Base-by-base conservation (phyloP, 2,113 vertebrate genomes). In the Dascyllus trimaculatus region DNA sequence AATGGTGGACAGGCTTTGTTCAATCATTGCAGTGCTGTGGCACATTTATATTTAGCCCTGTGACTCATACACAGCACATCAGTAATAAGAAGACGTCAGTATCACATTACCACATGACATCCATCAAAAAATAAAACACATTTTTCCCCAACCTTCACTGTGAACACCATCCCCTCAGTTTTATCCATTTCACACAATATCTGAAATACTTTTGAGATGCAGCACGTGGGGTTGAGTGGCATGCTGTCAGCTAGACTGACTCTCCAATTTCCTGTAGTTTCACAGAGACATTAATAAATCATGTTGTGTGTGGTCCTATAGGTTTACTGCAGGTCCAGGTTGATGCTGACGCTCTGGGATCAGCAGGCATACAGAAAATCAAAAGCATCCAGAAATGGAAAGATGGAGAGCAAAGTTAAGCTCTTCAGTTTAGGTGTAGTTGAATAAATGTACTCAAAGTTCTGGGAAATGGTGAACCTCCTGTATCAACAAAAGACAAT, bases 211-310 rank as follows among this genome's bases (percentile, higher is more conserved):
- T 62, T 21, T 59, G n/a, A n/a, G 51, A 56, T 26, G 52, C 57
- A 18, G 61, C 51, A 11, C 29, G 11, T 46, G 62, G 43, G 24
- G 4, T 43, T 75, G 65, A 78, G 49, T 86, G 70, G 80, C 71
- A 64, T 72, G 61, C 60, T 75, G 73, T 69, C 58, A 62, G 75
- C 40, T 70, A 24, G 38, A 87, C 45, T 32, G 52, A 25, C 61
- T 85, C 87, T 90, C 89, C 66, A 43, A 24, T 92, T 85, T 68
- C 81, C 80, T 22, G 21, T 66, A 73, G 82, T 78, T 79, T 88
- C 78, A 57, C 49, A 83, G 78, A 59, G 18, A 67, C 75, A 82
- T 92, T 63, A 93, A 92, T 92, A 82, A 93, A 71, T 92, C 53
- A 92, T 86, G 76, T 18, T 71, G 46, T 63, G 58, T 75, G 61